A percentile compares a stretch with the other conserved stretches of the same genome.
Evolutionary conservation across 2,888 invertebrate species (phyloP).

Genomic region (Melangyna quadrimaculata): DNA sequence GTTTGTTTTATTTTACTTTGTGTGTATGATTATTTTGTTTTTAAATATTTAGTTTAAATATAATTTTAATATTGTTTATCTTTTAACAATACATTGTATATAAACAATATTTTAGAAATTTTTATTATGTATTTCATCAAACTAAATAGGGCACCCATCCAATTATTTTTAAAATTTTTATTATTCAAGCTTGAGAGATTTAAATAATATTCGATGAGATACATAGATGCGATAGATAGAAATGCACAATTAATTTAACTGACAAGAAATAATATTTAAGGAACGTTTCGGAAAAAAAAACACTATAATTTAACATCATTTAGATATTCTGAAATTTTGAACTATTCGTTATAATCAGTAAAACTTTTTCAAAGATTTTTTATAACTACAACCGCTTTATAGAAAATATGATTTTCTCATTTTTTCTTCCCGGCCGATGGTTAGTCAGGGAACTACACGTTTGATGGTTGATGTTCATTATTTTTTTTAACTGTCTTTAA

Average conservation of each 20-base stretch:
- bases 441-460: no score
- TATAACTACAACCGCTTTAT: no score
- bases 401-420: no score
- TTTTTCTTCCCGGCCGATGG: no score
- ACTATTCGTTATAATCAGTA: no score
- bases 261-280: neutral
- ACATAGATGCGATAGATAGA: no score
- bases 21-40: conserved; percentile 48
- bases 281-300: no score
- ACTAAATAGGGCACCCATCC: conserved; percentile 69
- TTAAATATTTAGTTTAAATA: conserved; percentile 13
- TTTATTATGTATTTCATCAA: conserved; percentile 28
- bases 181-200: neutral
- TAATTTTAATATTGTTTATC: neutral
- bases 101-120: conserved; percentile 45
- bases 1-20: conserved; percentile 34
- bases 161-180: conserved; percentile 2
- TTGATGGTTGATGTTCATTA: no score
- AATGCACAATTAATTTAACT: neutral
- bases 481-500: no score
- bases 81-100: conserved; percentile 35
- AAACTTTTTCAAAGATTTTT: no score
- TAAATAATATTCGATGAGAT: neutral
- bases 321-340: no score
- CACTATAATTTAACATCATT: no score